A percentile compares a stretch with the other conserved stretches of the same genome.
phyloP scores from a whole-genome alignment of 2,888 invertebrate genomes.

The Melolontha melolontha region DNA sequence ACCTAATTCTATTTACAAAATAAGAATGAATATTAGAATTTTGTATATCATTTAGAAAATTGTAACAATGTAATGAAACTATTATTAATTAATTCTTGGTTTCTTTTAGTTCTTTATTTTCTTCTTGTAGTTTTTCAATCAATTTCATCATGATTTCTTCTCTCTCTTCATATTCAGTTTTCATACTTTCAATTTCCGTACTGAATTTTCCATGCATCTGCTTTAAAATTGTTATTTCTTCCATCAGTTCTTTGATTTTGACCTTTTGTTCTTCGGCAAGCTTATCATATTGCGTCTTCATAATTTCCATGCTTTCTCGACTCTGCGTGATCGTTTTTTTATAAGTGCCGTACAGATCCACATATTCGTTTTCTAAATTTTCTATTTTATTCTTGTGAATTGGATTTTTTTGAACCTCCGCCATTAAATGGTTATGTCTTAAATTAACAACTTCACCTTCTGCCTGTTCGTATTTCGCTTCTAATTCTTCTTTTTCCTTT shows the following conservation, averaged over 20 bases:
- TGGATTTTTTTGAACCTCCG: constrained; percentile 37
- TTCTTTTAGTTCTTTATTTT: constrained; percentile 39
- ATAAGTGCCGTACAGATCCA: constrained; percentile 39
- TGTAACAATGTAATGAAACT: too few species aligned
- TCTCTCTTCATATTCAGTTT: constrained; percentile 26
- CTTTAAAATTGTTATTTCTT: constrained; percentile 28
- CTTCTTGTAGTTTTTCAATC: constrained; percentile 39
- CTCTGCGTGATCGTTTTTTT: constrained; percentile 37
- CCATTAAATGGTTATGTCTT: constrained; percentile 39
- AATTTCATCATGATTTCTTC: constrained; percentile 41
- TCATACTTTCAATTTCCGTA: constrained; percentile 21
- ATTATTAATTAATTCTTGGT: not conserved
- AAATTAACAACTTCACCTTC: constrained; percentile 41
- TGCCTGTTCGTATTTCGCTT: constrained; percentile 22
- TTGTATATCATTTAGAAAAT: too few species aligned
- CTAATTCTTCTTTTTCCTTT: constrained; percentile 28
- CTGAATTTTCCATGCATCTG: constrained; percentile 30
- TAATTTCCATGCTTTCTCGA: constrained; percentile 21
- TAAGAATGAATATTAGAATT: too few species aligned
- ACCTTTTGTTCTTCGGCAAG: constrained; percentile 36
- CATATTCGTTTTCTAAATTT: constrained; percentile 35
- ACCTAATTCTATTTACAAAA: too few species aligned
- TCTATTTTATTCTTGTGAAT: constrained; percentile 36
- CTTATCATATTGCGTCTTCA: constrained; percentile 36
- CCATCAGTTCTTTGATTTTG: constrained; percentile 30